Evolutionary conservation across 2,113 vertebrate genomes (phyloP).

Genomic region (Sorex araneus): DNA sequence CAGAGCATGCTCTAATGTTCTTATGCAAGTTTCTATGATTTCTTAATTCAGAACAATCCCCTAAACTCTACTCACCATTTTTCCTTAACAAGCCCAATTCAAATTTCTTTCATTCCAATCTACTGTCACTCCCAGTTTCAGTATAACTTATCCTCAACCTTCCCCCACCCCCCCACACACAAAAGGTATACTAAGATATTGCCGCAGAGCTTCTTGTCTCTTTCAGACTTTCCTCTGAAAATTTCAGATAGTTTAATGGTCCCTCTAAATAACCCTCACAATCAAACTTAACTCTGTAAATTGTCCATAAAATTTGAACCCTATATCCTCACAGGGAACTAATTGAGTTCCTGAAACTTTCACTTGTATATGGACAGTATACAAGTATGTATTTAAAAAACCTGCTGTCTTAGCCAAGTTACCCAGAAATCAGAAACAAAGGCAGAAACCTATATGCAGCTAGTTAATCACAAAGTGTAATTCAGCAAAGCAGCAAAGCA

Average conservation of each 20-base stretch:
- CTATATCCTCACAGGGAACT: neutral
- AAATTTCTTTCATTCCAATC: neutral
- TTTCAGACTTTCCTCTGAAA: conserved; percentile 1
- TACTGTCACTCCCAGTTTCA: neutral
- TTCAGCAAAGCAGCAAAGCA: conserved; percentile 45
- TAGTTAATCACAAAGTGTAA: neutral
- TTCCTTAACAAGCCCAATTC: neutral
- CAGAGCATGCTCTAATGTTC: neutral
- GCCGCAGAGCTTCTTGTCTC: neutral
- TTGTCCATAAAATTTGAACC: neutral
- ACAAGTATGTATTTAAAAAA: conserved; percentile 1
- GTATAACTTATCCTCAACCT: neutral
- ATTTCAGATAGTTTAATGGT: neutral
- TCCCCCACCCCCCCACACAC: too few relatives aligned
- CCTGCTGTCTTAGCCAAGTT: neutral
- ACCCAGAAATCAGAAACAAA: conserved; percentile 13
- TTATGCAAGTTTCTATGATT: conserved; percentile 6
- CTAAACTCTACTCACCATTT: neutral
- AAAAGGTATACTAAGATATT: neutral
- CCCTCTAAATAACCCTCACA: neutral
- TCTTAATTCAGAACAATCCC: conserved; percentile 16
- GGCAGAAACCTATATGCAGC: neutral
- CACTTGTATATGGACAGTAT: neutral
- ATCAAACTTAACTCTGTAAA: conserved; percentile 28
- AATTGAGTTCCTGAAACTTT: neutral